Conservation (phyloP, 2,888 invertebrate genomes). For the Masnerella sp. region DNA sequence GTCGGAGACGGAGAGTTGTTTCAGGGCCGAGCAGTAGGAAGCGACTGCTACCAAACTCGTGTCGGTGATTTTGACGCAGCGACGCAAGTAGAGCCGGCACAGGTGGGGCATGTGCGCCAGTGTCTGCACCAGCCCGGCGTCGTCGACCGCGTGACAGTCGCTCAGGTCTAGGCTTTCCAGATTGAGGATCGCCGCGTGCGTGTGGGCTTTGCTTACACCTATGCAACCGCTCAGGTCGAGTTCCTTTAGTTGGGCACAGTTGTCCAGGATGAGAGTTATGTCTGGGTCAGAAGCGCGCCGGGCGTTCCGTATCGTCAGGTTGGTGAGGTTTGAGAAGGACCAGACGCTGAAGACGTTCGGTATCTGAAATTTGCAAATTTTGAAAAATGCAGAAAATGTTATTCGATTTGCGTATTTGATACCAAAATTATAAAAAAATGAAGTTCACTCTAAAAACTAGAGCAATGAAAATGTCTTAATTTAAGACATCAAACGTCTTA, state of each 20-base stretch:
- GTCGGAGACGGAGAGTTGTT: constrained; percentile 94
- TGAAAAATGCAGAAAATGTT: no score
- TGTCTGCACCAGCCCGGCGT: constrained; percentile 89
- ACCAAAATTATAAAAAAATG: no score
- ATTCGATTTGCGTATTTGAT: no score
- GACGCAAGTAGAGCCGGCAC: constrained; percentile 90
- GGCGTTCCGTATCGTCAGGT: constrained; percentile 69
- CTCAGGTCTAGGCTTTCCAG: constrained; percentile 94
- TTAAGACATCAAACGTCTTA: no score
- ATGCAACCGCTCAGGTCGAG: constrained; percentile 72
- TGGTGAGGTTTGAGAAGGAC: constrained; percentile 76
- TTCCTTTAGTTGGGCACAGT: constrained; percentile 69
- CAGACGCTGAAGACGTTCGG: constrained; percentile 68
- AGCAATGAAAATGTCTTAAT: no score
- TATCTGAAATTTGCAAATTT: no score
- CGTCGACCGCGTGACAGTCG: constrained; percentile 91
- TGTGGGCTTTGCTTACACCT: constrained; percentile 68
- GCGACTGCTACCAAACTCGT: constrained; percentile 94
- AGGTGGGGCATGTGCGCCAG: constrained; percentile 93
- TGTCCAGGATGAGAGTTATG: constrained; percentile 69
- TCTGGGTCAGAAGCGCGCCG: constrained; percentile 69
- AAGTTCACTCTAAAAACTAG: no score
- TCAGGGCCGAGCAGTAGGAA: constrained; percentile 89
- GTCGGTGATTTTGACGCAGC: constrained; percentile 94
- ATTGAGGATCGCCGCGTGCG: constrained; percentile 79